Percentiles rank a stretch among this genome's conserved stretches.
Conservation (phyloP, 2,113 vertebrate genomes). For the Sinocyclocheilus anshuiensis region DNA sequence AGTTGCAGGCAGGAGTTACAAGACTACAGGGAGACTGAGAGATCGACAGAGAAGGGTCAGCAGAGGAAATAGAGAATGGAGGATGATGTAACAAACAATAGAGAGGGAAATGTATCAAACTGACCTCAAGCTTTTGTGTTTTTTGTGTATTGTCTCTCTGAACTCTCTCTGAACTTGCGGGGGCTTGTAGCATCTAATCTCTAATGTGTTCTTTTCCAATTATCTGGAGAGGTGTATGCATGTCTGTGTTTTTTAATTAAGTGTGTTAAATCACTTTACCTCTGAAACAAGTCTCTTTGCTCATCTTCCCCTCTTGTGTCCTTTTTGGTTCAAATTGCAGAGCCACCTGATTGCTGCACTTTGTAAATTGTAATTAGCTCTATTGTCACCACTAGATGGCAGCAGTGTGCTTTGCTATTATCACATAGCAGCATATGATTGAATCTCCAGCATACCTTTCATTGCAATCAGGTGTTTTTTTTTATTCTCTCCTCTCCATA, state of each 20-base stretch:
- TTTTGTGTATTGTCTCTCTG: constrained; percentile 1
- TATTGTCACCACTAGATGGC: constrained; percentile 43
- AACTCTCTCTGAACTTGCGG: background rate
- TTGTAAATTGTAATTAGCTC: background rate
- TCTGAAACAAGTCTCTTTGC: background rate
- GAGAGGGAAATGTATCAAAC: too few relatives aligned
- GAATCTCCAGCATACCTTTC: constrained; percentile 40
- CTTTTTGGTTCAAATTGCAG: background rate
- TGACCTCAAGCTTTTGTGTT: background rate
- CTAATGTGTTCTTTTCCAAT: background rate
- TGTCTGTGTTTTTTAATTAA: too few relatives aligned
- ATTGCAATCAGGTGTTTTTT: constrained; percentile 24
- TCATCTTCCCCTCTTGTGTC: background rate
- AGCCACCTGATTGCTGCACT: background rate
- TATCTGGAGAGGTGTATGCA: background rate
- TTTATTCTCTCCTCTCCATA: constrained; percentile 15
- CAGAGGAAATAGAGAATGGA: background rate
- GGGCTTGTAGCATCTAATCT: background rate
- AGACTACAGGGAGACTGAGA: background rate
- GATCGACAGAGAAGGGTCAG: background rate
- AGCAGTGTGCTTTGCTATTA: constrained; percentile 20
- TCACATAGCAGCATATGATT: background rate
- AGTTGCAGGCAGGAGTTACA: constrained; percentile 14
- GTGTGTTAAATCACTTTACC: background rate
- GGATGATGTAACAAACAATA: background rate